Evolutionary conservation across 2,888 invertebrate genomes (phyloP), one percentile per base, ranked within the genome.

Genomic region (Argyresthia goedartella): DNA sequence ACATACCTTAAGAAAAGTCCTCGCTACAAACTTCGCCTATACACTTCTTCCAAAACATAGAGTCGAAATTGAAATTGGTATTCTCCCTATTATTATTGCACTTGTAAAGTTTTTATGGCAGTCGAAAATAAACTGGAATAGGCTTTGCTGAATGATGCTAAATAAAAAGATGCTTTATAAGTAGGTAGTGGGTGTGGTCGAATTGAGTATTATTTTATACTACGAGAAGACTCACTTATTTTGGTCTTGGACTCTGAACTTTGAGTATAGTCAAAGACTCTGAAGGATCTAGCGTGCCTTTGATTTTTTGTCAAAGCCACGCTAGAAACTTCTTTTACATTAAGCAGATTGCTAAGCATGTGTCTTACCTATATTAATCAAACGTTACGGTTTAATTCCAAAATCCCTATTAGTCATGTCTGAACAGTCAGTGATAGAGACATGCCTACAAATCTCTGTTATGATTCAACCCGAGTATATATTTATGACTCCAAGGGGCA

Each of bases 41-140:
- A 69, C 65, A 70, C 67, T 73, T 71, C 71, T 78, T 76, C 73
- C 76, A 60, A 65, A 57, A 68, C 69, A 79, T 79, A 73, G 73
- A 77, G 60, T 63, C 63, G 64, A 35, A 44, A 51, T 41, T 13
- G 9, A 48, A 48, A 48, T 48, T 48, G 48, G 15, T 48, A 35
- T 48, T 52, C 60, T 59, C 66, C 64, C 36, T 25, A 54, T 52
- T 50, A 54, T 50, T 57, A 53, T 54, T 55, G 8, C 35, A 48
- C 54, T 45, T 50, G 13, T 39, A 35, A 55, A 55, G 42, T 56
- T 55, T 54, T 52, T 48, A 48, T 48, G 49, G 50, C 44, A 44
- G 35, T 34, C 41, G 49, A 53, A 53, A 14, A 36, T 13, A 34
- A 47, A 33, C 11, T 11, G 39, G 10, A 39, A 25, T 25, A 25